Evolutionary conservation across 2,113 vertebrate genomes (phyloP).

Genomic region (Nycticebus coucang): DNA sequence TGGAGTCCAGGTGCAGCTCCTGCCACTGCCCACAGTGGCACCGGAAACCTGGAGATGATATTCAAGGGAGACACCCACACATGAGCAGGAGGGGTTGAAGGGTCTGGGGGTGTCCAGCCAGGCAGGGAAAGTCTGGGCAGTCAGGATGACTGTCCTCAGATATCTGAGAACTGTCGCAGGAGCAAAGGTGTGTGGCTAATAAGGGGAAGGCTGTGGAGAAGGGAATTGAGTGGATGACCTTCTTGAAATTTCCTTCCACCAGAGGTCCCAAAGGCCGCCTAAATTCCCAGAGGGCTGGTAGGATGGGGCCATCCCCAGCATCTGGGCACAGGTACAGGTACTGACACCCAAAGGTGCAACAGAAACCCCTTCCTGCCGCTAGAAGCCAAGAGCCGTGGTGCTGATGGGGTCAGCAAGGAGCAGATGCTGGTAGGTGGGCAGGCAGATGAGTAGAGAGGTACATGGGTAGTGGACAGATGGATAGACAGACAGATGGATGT

Average conservation of each 20-base stretch:
- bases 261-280: not conserved
- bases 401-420: not conserved
- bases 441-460: not conserved
- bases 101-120: not conserved
- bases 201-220: not conserved
- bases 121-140: not conserved
- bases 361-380: not conserved
- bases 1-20: too few relatives aligned
- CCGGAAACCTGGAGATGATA: not conserved
- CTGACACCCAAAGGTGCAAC: not conserved
- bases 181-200: not conserved
- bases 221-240: not conserved
- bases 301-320: not conserved
- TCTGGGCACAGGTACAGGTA: too few relatives aligned
- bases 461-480: not conserved
- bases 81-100: not conserved
- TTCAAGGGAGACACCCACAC: not conserved
- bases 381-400: not conserved
- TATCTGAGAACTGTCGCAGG: not conserved
- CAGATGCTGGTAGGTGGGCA: not conserved
- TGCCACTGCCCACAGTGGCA: not conserved
- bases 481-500: not conserved
- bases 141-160: not conserved
- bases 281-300: not conserved
- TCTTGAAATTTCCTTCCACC: not conserved